Evolutionary conservation across 2,797 vertebrate genomes (phyloP).

Genomic region (Lophius americanus): DNA sequence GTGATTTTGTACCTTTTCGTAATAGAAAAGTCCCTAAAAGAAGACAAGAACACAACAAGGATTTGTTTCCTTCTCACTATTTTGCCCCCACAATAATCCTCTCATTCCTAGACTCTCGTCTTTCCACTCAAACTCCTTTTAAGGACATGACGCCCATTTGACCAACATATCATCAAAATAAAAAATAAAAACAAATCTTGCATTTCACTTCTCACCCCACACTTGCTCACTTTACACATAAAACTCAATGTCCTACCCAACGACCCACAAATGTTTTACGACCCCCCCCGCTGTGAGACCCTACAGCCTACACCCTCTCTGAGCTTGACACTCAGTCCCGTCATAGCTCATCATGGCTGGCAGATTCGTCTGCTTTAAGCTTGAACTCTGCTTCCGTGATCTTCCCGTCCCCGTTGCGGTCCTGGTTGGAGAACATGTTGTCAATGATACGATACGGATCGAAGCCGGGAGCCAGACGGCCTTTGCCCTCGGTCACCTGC

Average conservation of each 20-base stretch:
- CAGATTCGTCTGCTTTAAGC: slow-evolving; percentile 92
- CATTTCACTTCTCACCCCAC: not conserved
- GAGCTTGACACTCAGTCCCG: slow-evolving; percentile 40
- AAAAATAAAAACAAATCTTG: slow-evolving; percentile 10
- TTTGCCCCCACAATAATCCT: not conserved
- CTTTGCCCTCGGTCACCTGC: slow-evolving; percentile 92
- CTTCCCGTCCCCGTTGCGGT: slow-evolving; percentile 91
- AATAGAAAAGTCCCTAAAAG: slow-evolving; percentile 39
- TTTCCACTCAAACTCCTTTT: not conserved
- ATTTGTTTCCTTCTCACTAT: slow-evolving; percentile 6
- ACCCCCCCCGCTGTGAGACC: slow-evolving; percentile 30
- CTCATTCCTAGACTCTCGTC: slow-evolving; percentile 12
- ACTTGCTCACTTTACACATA: slow-evolving; percentile 15
- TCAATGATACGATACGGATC: slow-evolving; percentile 91
- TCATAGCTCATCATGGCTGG: slow-evolving; percentile 93
- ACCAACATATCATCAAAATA: slow-evolving; percentile 28
- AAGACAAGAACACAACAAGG: slow-evolving; percentile 25
- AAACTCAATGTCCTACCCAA: slow-evolving; percentile 12
- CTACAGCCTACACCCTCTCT: slow-evolving; percentile 31
- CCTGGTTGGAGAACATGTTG: slow-evolving; percentile 98
- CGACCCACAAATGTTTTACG: slow-evolving; percentile 21
- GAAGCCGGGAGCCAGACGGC: slow-evolving; percentile 95
- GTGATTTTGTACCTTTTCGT: slow-evolving; percentile 51
- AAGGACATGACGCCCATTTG: not conserved
- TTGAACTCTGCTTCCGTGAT: slow-evolving; percentile 93